Percentiles rank a stretch among this genome's conserved stretches.
phyloP scores from a whole-genome alignment of 2,888 invertebrate species.

The Drosophila tanythrix region DNA sequence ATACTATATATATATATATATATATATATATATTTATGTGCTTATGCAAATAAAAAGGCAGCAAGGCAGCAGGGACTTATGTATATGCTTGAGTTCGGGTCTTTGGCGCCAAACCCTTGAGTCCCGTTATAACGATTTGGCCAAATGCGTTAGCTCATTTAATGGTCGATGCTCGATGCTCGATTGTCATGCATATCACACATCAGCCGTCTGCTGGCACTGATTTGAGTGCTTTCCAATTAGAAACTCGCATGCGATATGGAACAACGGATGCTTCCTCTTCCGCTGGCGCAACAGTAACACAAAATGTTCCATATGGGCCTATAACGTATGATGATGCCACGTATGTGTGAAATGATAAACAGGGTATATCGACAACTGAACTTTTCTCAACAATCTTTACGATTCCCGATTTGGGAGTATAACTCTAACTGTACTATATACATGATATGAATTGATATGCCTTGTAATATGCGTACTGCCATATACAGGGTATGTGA shows the following conservation, averaged over 20 bases:
- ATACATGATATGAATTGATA: neutral
- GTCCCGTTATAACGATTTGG: conserved; percentile 19
- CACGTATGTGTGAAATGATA: neutral
- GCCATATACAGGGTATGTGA: conserved; percentile 14
- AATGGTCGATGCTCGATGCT: conserved; percentile 20
- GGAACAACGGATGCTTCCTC: conserved; percentile 8
- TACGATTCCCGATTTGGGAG: neutral
- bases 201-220: conserved; percentile 46
- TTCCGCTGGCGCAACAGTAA: conserved; percentile 21
- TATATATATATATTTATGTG: neutral
- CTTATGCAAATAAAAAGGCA: neutral
- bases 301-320: conserved; percentile 33
- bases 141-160: conserved; percentile 9
- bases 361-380: neutral
- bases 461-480: neutral
- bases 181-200: conserved; percentile 53
- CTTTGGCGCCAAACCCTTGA: conserved; percentile 40
- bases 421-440: no score
- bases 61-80: conserved; percentile 2
- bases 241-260: conserved; percentile 65
- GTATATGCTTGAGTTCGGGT: conserved; percentile 19
- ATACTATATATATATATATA: neutral
- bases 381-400: neutral
- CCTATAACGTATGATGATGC: conserved; percentile 15
- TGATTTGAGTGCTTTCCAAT: conserved; percentile 77